Conservation (phyloP, 2,888 invertebrate genomes). For the Leptopilina myrica region DNA sequence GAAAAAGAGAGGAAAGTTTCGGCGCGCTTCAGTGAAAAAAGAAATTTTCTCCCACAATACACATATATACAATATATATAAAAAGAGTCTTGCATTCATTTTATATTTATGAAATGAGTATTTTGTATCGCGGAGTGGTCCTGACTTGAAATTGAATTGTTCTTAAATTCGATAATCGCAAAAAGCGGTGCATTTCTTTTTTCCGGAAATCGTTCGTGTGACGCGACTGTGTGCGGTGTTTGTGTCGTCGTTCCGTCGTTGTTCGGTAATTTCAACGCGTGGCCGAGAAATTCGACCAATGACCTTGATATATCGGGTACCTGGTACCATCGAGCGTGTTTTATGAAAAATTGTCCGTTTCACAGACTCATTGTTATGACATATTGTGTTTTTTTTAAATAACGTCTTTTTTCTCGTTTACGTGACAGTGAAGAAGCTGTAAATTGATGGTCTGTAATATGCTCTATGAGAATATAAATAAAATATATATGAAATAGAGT, state of each 20-base stretch:
- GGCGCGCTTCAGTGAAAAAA: constrained; percentile 26
- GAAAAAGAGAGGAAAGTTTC: constrained; percentile 12
- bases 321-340: constrained; percentile 43
- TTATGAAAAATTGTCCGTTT: neutral
- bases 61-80: neutral
- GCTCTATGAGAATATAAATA: no score
- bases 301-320: constrained; percentile 42
- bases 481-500: neutral
- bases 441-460: no score
- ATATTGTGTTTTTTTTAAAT: neutral
- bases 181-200: constrained; percentile 12
- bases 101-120: neutral
- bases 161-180: neutral
- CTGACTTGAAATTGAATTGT: neutral
- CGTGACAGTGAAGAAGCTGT: neutral
- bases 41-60: constrained; percentile 4
- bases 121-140: constrained; percentile 11
- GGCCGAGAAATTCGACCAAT: constrained; percentile 44
- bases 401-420: neutral
- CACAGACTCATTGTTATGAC: neutral
- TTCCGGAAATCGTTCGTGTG: neutral
- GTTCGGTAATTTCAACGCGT: constrained; percentile 39
- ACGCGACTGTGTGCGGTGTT: constrained; percentile 11
- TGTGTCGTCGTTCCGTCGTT: neutral
- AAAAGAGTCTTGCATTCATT: neutral